A percentile compares a stretch with the other conserved stretches of the same genome.
Evolutionary conservation across 2,888 invertebrate genomes (phyloP).

Genomic region (Polydrusus pterygomalis): DNA sequence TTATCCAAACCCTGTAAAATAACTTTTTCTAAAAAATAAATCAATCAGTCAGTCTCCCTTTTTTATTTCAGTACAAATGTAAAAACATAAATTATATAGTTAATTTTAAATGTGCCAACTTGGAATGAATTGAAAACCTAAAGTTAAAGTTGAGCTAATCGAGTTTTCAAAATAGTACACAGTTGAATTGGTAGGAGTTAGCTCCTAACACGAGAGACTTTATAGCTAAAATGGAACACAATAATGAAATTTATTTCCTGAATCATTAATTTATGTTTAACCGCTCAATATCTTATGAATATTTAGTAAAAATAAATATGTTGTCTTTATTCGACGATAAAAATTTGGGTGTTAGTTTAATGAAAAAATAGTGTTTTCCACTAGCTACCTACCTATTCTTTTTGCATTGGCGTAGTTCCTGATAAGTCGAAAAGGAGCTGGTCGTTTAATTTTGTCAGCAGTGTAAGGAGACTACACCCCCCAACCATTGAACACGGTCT

Average conservation of each 20-base stretch:
- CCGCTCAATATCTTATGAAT: constrained; percentile 47
- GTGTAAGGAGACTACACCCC: no score
- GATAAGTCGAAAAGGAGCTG: no score
- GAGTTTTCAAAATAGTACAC: constrained; percentile 12
- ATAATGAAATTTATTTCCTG: not conserved
- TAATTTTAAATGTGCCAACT: constrained; percentile 18
- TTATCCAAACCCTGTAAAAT: no score
- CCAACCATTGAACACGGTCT: no score
- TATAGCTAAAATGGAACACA: not conserved
- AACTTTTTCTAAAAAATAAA: no score
- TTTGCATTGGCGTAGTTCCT: no score
- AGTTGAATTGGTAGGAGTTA: not conserved
- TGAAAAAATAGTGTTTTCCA: no score
- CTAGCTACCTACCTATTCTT: no score
- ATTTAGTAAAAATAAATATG: not conserved
- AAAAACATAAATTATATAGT: not conserved
- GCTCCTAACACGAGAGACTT: not conserved
- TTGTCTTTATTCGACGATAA: not conserved
- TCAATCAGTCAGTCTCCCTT: no score
- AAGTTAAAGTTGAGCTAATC: constrained; percentile 2
- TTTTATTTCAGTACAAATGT: no score
- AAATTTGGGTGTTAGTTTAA: no score
- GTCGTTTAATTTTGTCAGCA: no score
- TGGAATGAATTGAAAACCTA: not conserved
- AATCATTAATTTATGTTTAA: not conserved